Evolutionary conservation across 2,797 vertebrate species (phyloP).

Genomic region (Ptychobarbus kaznakovi): DNA sequence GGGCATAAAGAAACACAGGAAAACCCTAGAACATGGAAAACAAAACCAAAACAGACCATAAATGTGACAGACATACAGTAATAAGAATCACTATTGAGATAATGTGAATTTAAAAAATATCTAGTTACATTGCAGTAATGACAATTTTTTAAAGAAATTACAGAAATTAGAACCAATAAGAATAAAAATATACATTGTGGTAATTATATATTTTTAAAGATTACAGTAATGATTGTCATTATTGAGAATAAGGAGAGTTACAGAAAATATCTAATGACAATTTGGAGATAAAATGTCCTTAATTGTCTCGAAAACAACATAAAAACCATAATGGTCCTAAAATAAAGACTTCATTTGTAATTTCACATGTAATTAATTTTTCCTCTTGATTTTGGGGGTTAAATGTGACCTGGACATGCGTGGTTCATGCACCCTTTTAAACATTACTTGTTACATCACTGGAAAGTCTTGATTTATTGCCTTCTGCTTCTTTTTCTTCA

Average conservation of each 20-base stretch:
- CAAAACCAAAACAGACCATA: too few relatives aligned
- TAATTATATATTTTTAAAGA: neutral
- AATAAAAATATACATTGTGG: neutral
- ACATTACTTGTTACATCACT: neutral
- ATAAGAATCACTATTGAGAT: neutral
- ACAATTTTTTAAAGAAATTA: neutral
- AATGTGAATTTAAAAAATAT: too few relatives aligned
- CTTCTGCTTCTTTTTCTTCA: neutral
- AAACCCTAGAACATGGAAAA: too few relatives aligned
- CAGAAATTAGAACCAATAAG: neutral
- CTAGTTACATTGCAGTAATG: neutral
- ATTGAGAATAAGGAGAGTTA: neutral
- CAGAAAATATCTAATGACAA: neutral
- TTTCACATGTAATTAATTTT: neutral
- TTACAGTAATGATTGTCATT: neutral
- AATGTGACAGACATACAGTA: neutral
- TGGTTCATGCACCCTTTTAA: neutral
- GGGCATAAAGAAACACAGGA: too few relatives aligned
- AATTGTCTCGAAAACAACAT: neutral
- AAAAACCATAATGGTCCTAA: neutral
- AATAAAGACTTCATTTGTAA: neutral
- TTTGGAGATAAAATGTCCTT: neutral
- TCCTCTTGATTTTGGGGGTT: neutral
- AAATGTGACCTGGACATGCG: neutral
- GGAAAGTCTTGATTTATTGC: neutral